These are phyloP conservation scores for Dromiciops gliroides DNA, from an alignment of 2,113 vertebrate species.

Conservation along the genomic window DNA sequence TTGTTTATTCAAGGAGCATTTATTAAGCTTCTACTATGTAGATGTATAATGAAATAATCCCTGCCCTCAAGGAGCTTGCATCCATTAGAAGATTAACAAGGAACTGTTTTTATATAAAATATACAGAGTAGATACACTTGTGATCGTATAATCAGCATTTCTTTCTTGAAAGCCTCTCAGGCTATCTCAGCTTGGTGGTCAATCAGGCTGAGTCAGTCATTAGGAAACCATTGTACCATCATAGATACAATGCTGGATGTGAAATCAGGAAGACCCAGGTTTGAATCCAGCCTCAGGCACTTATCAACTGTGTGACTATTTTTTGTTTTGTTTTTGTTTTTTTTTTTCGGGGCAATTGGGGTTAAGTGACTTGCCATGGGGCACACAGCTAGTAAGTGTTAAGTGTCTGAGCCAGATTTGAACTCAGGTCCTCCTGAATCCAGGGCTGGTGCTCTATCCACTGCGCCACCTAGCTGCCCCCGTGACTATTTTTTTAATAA, in stretches of 20 bases:
- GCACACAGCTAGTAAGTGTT: too few species aligned
- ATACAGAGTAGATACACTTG: background rate
- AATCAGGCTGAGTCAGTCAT: background rate
- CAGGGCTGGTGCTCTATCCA: too few species aligned
- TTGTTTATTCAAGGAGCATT: background rate
- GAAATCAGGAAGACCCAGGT: background rate
- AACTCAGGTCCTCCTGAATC: too few species aligned
- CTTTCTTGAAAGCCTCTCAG: background rate
- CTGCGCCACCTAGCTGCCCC: too few species aligned
- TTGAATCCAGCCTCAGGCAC: background rate
- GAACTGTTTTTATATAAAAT: background rate
- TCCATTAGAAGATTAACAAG: background rate
- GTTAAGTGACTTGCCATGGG: too few species aligned
- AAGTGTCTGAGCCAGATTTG: too few species aligned
- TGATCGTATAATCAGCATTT: background rate
- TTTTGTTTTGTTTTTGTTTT: too few species aligned
- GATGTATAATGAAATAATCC: too few species aligned
- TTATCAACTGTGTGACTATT: background rate
- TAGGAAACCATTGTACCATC: background rate
- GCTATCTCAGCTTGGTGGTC: background rate
- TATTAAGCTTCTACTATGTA: background rate
- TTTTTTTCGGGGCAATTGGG: too few species aligned
- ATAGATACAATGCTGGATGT: background rate
- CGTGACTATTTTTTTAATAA: too few species aligned
- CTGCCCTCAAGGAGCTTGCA: background rate